A percentile compares a stretch with the other conserved stretches of the same genome.
Conservation (phyloP, 2,888 invertebrate genomes). For the Drosophila mimica region DNA sequence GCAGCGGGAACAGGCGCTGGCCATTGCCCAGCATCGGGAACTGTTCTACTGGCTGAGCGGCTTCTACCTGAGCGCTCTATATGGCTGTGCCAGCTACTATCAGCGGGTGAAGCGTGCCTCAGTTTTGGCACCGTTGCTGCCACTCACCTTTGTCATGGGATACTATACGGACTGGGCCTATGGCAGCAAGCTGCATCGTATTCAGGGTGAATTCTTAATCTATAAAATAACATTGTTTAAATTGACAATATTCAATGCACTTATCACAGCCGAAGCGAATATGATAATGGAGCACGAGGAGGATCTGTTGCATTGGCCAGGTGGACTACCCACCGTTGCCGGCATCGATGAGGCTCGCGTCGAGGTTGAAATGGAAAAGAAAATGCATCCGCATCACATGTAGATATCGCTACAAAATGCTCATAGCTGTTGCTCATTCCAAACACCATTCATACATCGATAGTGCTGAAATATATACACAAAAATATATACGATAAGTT, state of each 20-base stretch:
- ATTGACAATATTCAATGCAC: neutral
- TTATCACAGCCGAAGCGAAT: conserved; percentile 89
- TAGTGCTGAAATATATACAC: neutral
- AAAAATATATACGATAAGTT: neutral
- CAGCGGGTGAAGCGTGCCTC: conserved; percentile 87
- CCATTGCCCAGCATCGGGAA: conserved; percentile 90
- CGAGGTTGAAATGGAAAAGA: conserved; percentile 88
- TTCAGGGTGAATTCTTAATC: conserved; percentile 87
- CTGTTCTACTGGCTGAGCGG: conserved; percentile 90
- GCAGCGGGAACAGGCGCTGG: conserved; percentile 90
- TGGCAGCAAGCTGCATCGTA: conserved; percentile 91
- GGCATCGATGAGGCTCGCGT: conserved; percentile 89
- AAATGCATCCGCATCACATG: conserved; percentile 87
- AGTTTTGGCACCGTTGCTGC: conserved; percentile 89
- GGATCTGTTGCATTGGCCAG: conserved; percentile 89
- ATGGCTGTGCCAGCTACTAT: conserved; percentile 86
- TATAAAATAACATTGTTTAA: neutral
- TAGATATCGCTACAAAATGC: conserved; percentile 51
- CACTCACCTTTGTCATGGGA: conserved; percentile 89
- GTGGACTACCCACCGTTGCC: conserved; percentile 90
- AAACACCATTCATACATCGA: neutral
- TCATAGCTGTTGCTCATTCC: conserved; percentile 7
- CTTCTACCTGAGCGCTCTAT: conserved; percentile 88
- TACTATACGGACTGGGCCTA: conserved; percentile 92
- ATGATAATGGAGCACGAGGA: conserved; percentile 91